Conservation (phyloP, 2,113 vertebrate genomes). For the Aptenodytes patagonicus region DNA sequence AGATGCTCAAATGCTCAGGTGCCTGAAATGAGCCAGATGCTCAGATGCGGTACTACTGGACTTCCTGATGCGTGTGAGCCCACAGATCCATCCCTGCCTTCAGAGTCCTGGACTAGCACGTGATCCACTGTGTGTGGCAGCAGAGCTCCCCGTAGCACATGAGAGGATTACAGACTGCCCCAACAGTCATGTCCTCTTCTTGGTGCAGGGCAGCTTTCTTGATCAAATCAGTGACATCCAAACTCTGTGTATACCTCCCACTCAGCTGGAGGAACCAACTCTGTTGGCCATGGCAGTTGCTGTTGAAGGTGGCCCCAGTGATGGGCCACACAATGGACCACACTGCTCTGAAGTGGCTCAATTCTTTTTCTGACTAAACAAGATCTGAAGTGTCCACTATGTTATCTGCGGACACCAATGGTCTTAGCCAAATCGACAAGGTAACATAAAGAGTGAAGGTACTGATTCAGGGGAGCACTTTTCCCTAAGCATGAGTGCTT, state of each 20-base stretch:
- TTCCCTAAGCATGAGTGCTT: neutral
- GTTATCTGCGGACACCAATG: neutral
- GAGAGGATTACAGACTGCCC: neutral
- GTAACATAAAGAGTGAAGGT: neutral
- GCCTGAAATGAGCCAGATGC: conserved; percentile 44
- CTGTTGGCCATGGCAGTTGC: neutral
- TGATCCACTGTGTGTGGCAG: neutral
- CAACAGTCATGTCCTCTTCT: neutral
- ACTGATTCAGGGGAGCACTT: neutral
- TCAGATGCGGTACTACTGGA: conserved; percentile 14
- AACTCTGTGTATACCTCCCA: neutral
- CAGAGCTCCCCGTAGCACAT: neutral
- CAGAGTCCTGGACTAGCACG: neutral
- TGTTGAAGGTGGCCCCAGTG: neutral
- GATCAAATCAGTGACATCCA: neutral
- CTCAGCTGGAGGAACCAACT: neutral
- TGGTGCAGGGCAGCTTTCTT: neutral
- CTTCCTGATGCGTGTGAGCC: conserved; percentile 55
- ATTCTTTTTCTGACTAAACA: neutral
- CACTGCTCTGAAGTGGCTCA: neutral
- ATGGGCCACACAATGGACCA: neutral
- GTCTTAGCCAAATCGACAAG: neutral
- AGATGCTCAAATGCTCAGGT: conserved; percentile 40
- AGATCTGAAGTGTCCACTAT: neutral
- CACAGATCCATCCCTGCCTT: conserved; percentile 56